phyloP scores from a whole-genome alignment of 2,113 vertebrate genomes.

The Eubucco bourcierii region DNA sequence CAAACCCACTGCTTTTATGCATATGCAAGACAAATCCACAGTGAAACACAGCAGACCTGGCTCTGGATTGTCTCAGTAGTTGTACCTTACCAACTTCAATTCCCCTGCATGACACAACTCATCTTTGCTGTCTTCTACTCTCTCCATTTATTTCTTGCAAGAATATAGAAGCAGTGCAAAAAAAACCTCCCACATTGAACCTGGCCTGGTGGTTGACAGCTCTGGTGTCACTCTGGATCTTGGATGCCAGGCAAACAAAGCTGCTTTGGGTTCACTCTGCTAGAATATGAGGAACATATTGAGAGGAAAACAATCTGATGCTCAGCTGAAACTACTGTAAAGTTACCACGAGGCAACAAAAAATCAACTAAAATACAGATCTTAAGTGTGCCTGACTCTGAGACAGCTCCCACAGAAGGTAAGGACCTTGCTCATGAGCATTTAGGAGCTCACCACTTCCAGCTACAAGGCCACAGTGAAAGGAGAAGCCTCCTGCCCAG shows the following conservation, averaged over 20 bases:
- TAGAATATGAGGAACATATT: neutral
- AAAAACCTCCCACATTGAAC: neutral
- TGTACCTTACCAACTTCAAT: rapidly evolving
- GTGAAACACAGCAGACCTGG: neutral
- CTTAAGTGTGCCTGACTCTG: neutral
- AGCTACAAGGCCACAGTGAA: neutral
- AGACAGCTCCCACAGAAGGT: neutral
- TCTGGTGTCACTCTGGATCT: neutral
- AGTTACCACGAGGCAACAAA: neutral
- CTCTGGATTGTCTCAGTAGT: too few relatives aligned
- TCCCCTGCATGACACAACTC: neutral
- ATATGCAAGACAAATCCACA: neutral
- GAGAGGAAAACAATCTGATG: neutral
- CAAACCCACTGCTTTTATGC: neutral
- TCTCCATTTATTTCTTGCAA: neutral
- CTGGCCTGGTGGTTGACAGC: neutral
- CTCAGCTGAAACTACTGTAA: neutral
- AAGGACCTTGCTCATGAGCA: neutral
- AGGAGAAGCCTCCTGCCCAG: neutral
- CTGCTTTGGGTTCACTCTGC: neutral
- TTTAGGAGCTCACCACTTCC: neutral
- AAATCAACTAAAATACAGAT: neutral
- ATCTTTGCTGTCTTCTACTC: neutral
- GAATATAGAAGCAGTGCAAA: neutral
- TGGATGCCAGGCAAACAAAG: neutral